Conservation (phyloP, 2,888 invertebrate species). For the Hipparchia sbordonii region DNA sequence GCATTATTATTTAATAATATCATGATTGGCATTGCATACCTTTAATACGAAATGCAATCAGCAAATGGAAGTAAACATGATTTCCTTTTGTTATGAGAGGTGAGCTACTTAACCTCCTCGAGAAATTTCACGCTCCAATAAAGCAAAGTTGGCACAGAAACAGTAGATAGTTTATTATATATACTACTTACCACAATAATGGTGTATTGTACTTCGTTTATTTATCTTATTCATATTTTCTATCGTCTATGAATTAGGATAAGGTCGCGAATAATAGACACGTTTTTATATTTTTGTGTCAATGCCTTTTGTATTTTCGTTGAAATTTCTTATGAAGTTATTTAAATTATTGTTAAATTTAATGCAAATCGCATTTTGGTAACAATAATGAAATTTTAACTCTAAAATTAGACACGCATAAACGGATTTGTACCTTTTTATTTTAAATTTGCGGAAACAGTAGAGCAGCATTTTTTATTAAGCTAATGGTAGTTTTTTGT, state of each 20-base stretch:
- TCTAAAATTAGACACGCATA: conserved; percentile 2
- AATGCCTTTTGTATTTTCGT: neutral
- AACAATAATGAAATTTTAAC: neutral
- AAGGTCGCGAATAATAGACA: conserved; percentile 11
- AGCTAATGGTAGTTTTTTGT: neutral
- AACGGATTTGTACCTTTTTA: neutral
- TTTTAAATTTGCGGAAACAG: conserved; percentile 1
- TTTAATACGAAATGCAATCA: neutral
- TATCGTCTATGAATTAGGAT: conserved; percentile 4
- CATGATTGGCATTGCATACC: neutral
- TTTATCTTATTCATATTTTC: conserved; percentile 2
- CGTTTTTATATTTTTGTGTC: neutral
- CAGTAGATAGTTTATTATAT: conserved; percentile 6
- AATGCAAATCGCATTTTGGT: neutral
- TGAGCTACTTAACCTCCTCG: neutral
- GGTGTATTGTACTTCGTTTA: neutral
- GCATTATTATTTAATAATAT: neutral
- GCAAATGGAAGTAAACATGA: neutral
- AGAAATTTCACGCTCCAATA: conserved; percentile 13
- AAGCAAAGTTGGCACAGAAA: conserved; percentile 13
- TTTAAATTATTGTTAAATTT: no score
- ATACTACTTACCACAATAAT: neutral
- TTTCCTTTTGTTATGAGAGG: neutral
- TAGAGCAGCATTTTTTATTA: neutral
- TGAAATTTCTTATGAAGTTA: neutral